Evolutionary conservation across 2,888 invertebrate species (phyloP).

Genomic region (Hymenopus coronatus): DNA sequence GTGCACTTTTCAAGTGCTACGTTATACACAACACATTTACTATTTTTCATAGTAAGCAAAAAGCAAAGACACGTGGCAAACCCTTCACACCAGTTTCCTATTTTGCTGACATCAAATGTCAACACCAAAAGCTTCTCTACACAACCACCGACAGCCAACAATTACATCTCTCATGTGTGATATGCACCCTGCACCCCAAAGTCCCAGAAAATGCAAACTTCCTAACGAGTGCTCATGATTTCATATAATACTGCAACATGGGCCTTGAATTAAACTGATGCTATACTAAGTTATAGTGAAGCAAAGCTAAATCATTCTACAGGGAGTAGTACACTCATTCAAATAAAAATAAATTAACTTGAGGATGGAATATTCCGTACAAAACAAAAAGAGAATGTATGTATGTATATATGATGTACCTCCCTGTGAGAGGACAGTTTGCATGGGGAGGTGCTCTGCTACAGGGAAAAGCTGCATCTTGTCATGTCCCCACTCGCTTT

Average conservation of each 20-base stretch:
- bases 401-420: neutral
- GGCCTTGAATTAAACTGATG: neutral
- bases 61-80: slow-evolving; percentile 19
- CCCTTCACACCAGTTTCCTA: slow-evolving; percentile 4
- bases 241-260: neutral
- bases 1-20: neutral
- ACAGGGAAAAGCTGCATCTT: slow-evolving; percentile 13
- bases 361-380: neutral
- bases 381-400: neutral
- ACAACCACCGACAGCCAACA: neutral
- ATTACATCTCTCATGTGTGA: neutral
- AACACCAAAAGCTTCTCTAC: neutral
- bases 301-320: neutral
- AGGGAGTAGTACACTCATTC: neutral
- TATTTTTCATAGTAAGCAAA: slow-evolving; percentile 12
- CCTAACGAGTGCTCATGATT: neutral
- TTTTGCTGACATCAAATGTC: neutral
- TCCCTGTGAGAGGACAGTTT: neutral
- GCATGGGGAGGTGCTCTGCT: slow-evolving; percentile 8
- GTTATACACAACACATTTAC: neutral
- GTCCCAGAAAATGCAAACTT: slow-evolving; percentile 13
- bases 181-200: neutral
- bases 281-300: neutral
- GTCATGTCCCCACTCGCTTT: neutral
- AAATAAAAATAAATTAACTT: neutral